These are phyloP conservation scores for Takifugu ocellatus DNA, from an alignment of 2,797 vertebrate species.

Conservation along the genomic window DNA sequence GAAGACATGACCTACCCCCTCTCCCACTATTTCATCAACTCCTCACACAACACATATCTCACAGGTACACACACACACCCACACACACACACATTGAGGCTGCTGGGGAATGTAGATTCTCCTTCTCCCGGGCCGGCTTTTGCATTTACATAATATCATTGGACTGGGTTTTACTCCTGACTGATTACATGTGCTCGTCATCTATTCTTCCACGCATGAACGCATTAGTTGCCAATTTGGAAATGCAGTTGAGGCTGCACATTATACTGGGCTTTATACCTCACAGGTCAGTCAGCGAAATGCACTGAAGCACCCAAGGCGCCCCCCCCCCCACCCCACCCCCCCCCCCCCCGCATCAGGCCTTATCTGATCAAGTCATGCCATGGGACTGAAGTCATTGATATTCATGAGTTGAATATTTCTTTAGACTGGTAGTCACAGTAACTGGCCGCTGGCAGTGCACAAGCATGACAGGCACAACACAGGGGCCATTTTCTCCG, in stretches of 20 bases:
- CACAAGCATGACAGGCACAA: constrained; percentile 38
- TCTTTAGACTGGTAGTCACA: constrained; percentile 62
- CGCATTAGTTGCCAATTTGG: constrained; percentile 35
- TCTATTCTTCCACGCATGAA: constrained; percentile 26
- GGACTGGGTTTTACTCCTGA: constrained; percentile 20
- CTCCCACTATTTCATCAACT: constrained; percentile 99
- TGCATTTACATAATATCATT: not conserved
- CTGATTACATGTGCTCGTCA: constrained; percentile 17
- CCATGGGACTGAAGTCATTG: constrained; percentile 50
- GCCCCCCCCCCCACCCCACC: not conserved
- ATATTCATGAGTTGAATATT: constrained; percentile 71
- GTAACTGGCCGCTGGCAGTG: constrained; percentile 51
- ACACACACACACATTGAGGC: not conserved
- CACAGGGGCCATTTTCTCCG: constrained; percentile 54
- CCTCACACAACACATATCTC: constrained; percentile 95
- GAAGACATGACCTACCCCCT: constrained; percentile 97
- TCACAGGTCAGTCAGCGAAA: constrained; percentile 53
- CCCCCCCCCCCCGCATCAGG: constrained; percentile 13
- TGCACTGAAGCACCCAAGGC: constrained; percentile 1
- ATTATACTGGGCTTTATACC: constrained; percentile 19
- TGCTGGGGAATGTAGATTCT: not conserved
- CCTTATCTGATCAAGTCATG: constrained; percentile 58
- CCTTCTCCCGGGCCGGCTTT: not conserved
- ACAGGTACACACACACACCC: constrained; percentile 62
- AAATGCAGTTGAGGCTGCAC: constrained; percentile 33